Base-by-base conservation (phyloP, 2,113 vertebrate genomes). In the Lophius piscatorius region DNA sequence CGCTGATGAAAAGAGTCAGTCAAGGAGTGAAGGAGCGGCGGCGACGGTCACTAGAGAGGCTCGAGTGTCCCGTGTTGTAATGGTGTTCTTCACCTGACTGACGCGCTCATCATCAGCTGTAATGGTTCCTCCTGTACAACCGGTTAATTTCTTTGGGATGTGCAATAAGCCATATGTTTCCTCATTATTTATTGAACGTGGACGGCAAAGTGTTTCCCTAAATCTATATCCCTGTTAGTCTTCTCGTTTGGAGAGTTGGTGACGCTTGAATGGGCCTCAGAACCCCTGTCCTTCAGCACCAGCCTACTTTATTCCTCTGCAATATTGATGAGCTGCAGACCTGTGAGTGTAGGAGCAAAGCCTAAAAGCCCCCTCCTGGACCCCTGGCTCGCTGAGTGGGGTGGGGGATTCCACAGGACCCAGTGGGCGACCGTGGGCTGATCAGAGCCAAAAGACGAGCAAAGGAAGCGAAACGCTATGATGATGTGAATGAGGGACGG, bases 261-360 rank as follows among this genome's bases (percentile, higher is more conserved):
- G 72, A 75, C 0, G 74, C 38, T 81, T 69, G 82, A 84, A 84
- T 78, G 69, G 82, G 60, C 75, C 64, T 74, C 31, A 55, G 52
- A 42, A 35, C 61, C 39, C 59, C 31, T 64, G 58, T 77, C 44
- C 62, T 72, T 71, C 62, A 77, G 38, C 71, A 70, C 59, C 60
- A 74, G 72, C 63, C 79, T 70, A 70, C 80, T 89, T 88, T 62
- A 81, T 76, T 70, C 28, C 57, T 50, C 40, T 92, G 75, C 79
- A 91, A 87, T 89, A 91, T 91, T 92, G 54, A 91, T 91, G 72
- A 69, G 42, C 20, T 42, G 42, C 36, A 66, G 62, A 42, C 38
- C 57, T 72, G 63, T 56, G 47, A 22, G 67, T 35, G 58, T 52
- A 66, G 52, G 45, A 54, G 59, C 2, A 26, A 17, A 54, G 71